These are phyloP conservation scores for Narcine bancroftii DNA, from an alignment of 2,113 vertebrate species.

Conservation along the genomic window DNA sequence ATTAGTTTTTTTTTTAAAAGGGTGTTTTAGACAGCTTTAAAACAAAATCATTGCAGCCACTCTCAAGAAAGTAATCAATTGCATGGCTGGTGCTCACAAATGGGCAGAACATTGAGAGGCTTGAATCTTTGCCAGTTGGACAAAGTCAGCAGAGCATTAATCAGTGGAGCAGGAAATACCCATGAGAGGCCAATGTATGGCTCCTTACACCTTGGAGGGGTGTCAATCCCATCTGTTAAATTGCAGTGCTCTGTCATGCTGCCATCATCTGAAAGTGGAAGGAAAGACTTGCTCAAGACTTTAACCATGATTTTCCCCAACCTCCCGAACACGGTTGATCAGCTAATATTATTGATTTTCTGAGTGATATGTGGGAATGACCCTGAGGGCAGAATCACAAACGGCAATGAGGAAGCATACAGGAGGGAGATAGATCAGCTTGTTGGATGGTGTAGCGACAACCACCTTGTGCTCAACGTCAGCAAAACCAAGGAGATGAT, in stretches of 20 bases:
- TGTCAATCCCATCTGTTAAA: background rate
- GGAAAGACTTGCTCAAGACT: background rate
- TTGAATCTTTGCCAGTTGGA: background rate
- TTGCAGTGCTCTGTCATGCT: constrained; percentile 5
- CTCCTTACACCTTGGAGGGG: background rate
- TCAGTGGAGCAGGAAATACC: background rate
- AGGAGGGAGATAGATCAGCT: no score
- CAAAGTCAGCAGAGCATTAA: background rate
- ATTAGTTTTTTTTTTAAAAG: no score
- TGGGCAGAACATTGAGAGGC: background rate
- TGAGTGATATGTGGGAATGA: background rate
- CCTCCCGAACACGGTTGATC: background rate
- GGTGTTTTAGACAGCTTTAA: background rate
- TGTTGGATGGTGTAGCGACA: no score
- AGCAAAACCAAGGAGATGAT: no score
- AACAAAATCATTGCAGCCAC: background rate
- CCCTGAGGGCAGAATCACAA: no score
- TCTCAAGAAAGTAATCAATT: background rate
- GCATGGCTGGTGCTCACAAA: background rate
- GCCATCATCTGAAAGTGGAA: background rate
- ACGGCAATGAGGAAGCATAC: no score
- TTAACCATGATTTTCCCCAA: background rate
- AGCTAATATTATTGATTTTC: background rate
- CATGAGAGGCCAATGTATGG: background rate
- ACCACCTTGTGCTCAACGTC: no score